Evolutionary conservation across 2,888 invertebrate species (phyloP), one percentile per base, ranked within the genome.

Genomic region (Latrodectus hesperus): DNA sequence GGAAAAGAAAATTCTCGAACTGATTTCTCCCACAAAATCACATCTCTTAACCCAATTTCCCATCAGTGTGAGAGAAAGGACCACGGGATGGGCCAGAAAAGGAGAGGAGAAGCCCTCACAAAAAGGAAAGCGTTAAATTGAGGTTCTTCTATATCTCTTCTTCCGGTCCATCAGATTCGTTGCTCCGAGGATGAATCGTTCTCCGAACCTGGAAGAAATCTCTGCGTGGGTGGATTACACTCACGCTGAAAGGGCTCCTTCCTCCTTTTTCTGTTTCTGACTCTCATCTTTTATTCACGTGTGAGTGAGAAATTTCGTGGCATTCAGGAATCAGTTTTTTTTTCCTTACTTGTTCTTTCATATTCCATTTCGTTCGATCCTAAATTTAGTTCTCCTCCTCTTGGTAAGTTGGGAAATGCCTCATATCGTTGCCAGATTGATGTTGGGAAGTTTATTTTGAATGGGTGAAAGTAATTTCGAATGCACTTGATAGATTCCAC

Each of bases 261-360:
- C 17, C n/a, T 17, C 65, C 53, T 55, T 26, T 60, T 51, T 17
- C 9, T 16, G 74, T 26, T 55, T 17, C 26, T 26, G 26, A 17
- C 52, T 73, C 73, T 74, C 81, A 81, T 81, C 81, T 81, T 81
- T 81, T 81, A 81, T 81, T 81, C 81, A 81, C 67, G 73, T 81
- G 17, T 53, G n/a, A 14, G 38, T 53, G 73, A 81, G 71, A 72
- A 72, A 78, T 78, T 49, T 64, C 49, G 22, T 60, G 10, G 60
- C 12, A 60, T 60, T 16, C 38, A 38, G 38, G 5, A 38, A 5
- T 38, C 60, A 60, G 60, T 60, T 16, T 60, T 60, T 55, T 11
- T 26, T 75, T 75, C 17, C n/a, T 55, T 75, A 16, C 22, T 12
- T 9, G 74, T 60, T 75, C 60, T 17, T 16, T 38, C 17, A 22